These are phyloP conservation scores for Maccullochella peelii DNA, from an alignment of 2,113 vertebrate species.

Conservation along the genomic window DNA sequence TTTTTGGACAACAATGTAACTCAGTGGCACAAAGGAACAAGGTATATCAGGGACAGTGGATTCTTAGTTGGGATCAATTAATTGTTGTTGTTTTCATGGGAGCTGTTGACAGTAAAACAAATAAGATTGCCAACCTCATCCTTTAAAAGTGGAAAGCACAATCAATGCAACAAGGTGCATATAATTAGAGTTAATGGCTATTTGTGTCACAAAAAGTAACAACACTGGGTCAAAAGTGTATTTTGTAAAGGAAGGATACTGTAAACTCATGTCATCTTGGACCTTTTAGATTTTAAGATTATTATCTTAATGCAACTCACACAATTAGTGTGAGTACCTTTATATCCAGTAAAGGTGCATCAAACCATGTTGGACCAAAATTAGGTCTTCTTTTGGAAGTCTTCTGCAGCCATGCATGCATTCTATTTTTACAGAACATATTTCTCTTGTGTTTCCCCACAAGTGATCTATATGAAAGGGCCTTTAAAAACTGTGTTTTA, in stretches of 20 bases:
- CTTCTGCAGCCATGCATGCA: background rate
- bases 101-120: background rate
- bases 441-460: slow-evolving; percentile 3
- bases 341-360: background rate
- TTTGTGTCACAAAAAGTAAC: background rate
- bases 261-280: background rate
- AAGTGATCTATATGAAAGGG: background rate
- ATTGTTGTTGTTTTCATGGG: background rate
- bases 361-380: background rate
- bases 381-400: no score
- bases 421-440: background rate
- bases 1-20: background rate
- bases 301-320: background rate
- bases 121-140: background rate
- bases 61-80: background rate
- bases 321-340: background rate
- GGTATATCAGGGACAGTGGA: background rate
- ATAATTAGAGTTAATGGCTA: background rate
- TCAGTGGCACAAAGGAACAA: background rate
- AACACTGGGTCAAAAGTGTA: background rate
- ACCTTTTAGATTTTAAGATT: background rate
- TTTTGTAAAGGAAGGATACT: background rate
- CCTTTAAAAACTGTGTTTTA: slow-evolving; percentile 1
- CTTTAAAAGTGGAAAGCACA: background rate
- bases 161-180: background rate